Conservation (phyloP, 2,113 vertebrate species). For the Petaurus breviceps region DNA sequence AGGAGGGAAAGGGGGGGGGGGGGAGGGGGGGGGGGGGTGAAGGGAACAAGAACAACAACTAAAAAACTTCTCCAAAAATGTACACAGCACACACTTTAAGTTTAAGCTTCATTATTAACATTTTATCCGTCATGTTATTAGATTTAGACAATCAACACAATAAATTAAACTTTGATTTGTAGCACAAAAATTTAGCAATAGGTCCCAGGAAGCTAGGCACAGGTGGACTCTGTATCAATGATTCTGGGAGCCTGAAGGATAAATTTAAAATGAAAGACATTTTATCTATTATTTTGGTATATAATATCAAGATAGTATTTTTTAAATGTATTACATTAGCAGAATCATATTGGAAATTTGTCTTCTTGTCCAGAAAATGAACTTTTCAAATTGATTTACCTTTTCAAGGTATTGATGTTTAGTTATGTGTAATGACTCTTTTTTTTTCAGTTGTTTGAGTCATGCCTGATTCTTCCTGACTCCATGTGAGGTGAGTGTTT, state of each 20-base stretch:
- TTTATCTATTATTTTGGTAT: background rate
- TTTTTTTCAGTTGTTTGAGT: background rate
- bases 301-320: background rate
- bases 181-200: background rate
- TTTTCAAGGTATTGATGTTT: background rate
- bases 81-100: background rate
- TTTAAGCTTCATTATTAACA: background rate
- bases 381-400: background rate
- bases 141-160: background rate
- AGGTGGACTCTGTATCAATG: background rate
- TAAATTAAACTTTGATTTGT: background rate
- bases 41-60: no score
- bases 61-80: background rate
- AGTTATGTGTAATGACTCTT: background rate
- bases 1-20: no score
- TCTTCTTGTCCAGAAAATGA: background rate
- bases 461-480: no score
- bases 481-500: background rate
- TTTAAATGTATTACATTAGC: rapidly evolving
- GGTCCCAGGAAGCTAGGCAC: background rate
- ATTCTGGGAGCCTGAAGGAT: background rate
- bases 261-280: background rate
- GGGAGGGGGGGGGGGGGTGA: no score
- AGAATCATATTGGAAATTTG: rapidly evolving
- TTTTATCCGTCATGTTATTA: background rate